Evolutionary conservation across 2,113 vertebrate species (phyloP), one percentile per base, ranked within the genome.

Genomic region (Cygnus atratus): DNA sequence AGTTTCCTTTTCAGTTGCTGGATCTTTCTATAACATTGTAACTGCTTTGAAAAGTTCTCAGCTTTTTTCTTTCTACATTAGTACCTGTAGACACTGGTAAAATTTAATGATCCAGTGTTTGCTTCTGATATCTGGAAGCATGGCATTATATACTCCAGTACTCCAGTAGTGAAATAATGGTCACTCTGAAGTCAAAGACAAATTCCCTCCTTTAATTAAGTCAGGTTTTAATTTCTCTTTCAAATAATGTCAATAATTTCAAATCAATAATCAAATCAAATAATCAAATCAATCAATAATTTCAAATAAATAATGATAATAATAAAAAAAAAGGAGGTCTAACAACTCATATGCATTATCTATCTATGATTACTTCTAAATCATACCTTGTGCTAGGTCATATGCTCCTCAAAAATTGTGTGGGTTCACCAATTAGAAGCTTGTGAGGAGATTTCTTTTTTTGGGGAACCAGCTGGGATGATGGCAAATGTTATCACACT

Each of bases 401-500:
- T 21, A 84, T n/a, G 20, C n/a, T 67, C 70, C 71, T 88, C 59
- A 62, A 70, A 86, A 41, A 77, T 46, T 0, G 0, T 14, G 10
- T 66, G 48, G 13, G 31, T 77, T 88, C 77, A 54, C 8, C 22
- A 11, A 39, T 15, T 22, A 84, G 76, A 81, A 82, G 61, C 43
- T 78, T 72, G 24, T 48, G 80, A 78, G 57, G 41, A 86, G 4
- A 9, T 52, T 59, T 88, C 66, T 79, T 92, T 22, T 71, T 84
- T 7, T 35, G 48, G 50, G 43, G 29, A 87, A 89, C 74, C 87
- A 96, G 81, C 94, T 96, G 91, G 81, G 61, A 91, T 92, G 78
- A 92, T 80, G 59, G 84, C 74, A 94, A 83, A 63, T 4, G 6
- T 87, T 95, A 94, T 57, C 84, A 83, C 39, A 50, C 71, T 87